These are phyloP conservation scores for Ceratina calcarata DNA, from an alignment of 1,140 invertebrate genomes.

Conservation along the genomic window DNA sequence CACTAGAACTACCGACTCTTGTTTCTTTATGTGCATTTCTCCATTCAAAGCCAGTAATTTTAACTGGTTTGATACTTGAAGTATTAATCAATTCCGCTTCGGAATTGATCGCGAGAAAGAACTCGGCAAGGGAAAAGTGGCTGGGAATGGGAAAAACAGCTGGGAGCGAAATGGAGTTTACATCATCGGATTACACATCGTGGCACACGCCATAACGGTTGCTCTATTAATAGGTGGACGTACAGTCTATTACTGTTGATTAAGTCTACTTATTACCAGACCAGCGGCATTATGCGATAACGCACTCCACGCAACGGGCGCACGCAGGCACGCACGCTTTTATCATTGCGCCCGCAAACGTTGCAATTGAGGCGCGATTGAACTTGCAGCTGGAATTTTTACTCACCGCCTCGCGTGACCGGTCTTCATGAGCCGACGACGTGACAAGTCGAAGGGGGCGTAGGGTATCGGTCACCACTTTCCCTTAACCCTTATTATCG, in stretches of 20 bases:
- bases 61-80: no score
- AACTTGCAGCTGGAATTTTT: slow-evolving; percentile 9
- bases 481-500: not conserved
- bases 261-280: slow-evolving; percentile 67
- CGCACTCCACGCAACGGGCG: slow-evolving; percentile 43
- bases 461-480: not conserved
- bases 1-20: no score
- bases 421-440: not conserved
- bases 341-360: slow-evolving; percentile 34
- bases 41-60: no score
- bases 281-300: slow-evolving; percentile 63
- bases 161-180: not conserved
- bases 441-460: no score
- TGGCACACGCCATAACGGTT: slow-evolving; percentile 53
- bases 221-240: slow-evolving; percentile 68
- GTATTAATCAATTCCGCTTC: not conserved
- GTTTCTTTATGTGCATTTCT: no score
- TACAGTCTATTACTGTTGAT: slow-evolving; percentile 68
- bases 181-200: slow-evolving; percentile 47
- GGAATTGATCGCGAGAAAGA: not conserved
- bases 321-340: slow-evolving; percentile 14
- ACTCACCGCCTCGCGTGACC: slow-evolving; percentile 22
- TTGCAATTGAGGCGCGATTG: slow-evolving; percentile 39
- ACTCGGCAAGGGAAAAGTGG: no score
- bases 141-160: not conserved